Evolutionary conservation across 2,797 vertebrate species (phyloP).

Genomic region (Melanotaenia parkinsoni): DNA sequence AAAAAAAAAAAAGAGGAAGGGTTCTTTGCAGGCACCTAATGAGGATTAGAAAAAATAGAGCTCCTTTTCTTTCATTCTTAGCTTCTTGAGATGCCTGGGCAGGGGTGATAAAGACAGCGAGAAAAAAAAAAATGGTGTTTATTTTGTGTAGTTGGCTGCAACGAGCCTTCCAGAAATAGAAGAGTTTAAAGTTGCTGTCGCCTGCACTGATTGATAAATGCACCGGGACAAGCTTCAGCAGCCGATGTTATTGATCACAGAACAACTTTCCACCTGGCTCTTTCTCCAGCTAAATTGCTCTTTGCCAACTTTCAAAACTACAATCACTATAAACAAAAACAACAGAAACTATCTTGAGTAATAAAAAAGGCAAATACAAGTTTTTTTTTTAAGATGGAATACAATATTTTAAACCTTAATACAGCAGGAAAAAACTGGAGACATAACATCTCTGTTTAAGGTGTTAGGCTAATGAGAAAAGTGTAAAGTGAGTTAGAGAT

Average conservation of each 20-base stretch:
- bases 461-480: no score
- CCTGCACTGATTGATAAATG: slow-evolving; percentile 41
- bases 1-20: slow-evolving; percentile 7
- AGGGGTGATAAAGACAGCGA: slow-evolving; percentile 59
- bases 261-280: slow-evolving; percentile 3
- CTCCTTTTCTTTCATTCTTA: slow-evolving; percentile 56
- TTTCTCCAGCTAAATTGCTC: neutral
- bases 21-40: slow-evolving; percentile 67
- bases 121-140: slow-evolving; percentile 32
- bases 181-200: slow-evolving; percentile 50
- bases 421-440: no score
- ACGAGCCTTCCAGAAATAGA: slow-evolving; percentile 50
- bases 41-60: slow-evolving; percentile 68
- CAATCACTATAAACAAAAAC: neutral
- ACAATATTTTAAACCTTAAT: no score
- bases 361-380: no score
- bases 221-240: slow-evolving; percentile 28
- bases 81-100: slow-evolving; percentile 63
- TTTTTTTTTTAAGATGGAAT: no score
- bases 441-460: no score
- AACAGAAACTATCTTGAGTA: neutral
- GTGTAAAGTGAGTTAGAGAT: no score
- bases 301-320: slow-evolving; percentile 2
- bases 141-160: slow-evolving; percentile 41
- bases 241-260: slow-evolving; percentile 23